Evolutionary conservation across 2,888 invertebrate species (phyloP).

Genomic region (Brenthis daphne): DNA sequence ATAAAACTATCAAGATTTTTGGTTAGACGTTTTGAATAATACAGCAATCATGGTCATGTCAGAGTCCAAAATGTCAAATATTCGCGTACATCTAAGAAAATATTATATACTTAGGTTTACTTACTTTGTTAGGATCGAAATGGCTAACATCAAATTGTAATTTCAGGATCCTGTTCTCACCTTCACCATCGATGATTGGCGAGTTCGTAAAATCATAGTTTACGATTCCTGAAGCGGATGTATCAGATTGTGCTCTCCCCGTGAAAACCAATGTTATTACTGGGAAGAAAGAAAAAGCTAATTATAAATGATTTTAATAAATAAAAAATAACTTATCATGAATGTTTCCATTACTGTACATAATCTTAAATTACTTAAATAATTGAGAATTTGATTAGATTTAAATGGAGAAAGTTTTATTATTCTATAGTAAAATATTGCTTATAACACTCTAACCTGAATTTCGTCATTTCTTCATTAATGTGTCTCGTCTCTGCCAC

Average conservation of each 20-base stretch:
- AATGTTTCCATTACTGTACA: no score
- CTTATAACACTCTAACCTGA: constrained; percentile 47
- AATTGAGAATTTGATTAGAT: no score
- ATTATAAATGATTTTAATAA: no score
- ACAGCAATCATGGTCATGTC: no score
- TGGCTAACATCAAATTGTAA: constrained; percentile 97
- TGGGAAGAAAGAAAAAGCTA: not conserved
- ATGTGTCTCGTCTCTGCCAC: constrained; percentile 55
- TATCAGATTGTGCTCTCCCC: not conserved
- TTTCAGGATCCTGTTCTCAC: constrained; percentile 92
- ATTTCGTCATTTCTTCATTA: constrained; percentile 57
- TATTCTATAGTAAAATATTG: no score
- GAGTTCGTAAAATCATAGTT: constrained; percentile 74
- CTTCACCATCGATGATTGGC: constrained; percentile 93
- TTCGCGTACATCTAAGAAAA: no score
- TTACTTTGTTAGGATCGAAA: constrained; percentile 95
- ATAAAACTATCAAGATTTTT: no score
- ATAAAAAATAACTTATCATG: no score
- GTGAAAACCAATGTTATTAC: constrained; percentile 1
- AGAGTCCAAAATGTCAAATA: no score
- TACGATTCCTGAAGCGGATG: not conserved
- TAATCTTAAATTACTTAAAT: no score
- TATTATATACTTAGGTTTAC: not conserved
- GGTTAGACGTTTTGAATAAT: no score
- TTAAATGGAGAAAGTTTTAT: no score